These are phyloP conservation scores for Erpornis zantholeuca DNA, from an alignment of 2,113 vertebrate species.

Conservation along the genomic window DNA sequence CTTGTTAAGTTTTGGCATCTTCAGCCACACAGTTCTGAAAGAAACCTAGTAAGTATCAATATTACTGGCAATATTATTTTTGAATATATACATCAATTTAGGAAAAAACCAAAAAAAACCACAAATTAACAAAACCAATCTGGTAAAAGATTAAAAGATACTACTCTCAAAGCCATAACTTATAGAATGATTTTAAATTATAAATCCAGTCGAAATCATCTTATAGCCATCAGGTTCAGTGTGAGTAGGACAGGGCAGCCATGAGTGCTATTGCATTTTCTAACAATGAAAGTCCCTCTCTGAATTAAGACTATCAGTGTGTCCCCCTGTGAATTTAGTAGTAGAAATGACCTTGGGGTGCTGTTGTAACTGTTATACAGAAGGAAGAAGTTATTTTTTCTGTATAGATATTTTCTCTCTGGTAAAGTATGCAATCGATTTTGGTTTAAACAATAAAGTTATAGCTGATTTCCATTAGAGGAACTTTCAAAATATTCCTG, in stretches of 20 bases:
- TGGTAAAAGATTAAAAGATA: neutral
- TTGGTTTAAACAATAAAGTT: neutral
- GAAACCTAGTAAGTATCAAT: neutral
- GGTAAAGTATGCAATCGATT: neutral
- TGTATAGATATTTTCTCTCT: neutral
- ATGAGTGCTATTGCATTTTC: neutral
- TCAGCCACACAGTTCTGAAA: neutral
- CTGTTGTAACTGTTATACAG: neutral
- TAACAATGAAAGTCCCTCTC: neutral
- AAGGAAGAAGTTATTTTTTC: neutral
- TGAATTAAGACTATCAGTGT: neutral
- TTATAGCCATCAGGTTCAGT: neutral
- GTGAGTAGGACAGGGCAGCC: neutral
- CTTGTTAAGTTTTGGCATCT: neutral
- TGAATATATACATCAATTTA: neutral
- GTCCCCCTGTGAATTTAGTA: neutral
- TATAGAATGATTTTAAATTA: neutral
- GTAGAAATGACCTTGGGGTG: neutral
- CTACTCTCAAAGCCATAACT: neutral
- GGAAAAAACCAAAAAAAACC: neutral
- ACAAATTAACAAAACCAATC: neutral
- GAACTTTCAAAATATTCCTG: neutral
- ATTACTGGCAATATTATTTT: neutral
- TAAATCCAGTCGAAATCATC: neutral
- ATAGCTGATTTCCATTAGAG: neutral